phyloP scores from a whole-genome alignment of 2,797 vertebrate species.

The Chaetophractus vellerosus region DNA sequence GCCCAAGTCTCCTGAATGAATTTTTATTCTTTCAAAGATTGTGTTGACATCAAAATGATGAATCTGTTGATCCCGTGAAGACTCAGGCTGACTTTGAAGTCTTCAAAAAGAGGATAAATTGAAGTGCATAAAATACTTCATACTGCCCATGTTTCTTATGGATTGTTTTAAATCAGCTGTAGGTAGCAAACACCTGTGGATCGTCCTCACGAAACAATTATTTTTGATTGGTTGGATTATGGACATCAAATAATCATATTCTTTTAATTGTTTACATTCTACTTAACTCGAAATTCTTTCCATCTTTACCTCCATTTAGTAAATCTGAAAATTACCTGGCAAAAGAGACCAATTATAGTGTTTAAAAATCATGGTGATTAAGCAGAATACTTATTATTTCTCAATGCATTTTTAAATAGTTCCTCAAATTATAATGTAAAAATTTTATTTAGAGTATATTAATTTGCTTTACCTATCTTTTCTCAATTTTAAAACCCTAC shows the following conservation, averaged over 20 bases:
- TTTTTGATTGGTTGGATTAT: not conserved
- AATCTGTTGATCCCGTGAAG: no score
- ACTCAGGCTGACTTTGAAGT: no score
- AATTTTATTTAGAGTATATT: not conserved
- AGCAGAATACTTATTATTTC: not conserved
- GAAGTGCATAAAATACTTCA: no score
- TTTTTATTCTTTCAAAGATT: no score
- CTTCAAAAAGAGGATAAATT: no score
- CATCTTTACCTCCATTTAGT: not conserved
- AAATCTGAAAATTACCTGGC: conserved; percentile 41
- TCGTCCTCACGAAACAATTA: not conserved
- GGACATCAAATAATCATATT: not conserved
- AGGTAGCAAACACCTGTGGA: no score
- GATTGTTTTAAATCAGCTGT: no score
- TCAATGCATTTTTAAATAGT: conserved; percentile 1
- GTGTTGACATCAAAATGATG: no score
- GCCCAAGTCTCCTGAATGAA: no score
- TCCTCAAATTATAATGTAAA: not conserved
- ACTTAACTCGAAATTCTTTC: not conserved
- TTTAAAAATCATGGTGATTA: not conserved
- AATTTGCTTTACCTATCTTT: not conserved
- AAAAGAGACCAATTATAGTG: conserved; percentile 2
- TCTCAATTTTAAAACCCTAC: not conserved
- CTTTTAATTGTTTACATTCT: not conserved
- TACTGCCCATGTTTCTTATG: not conserved